A percentile compares a stretch with the other conserved stretches of the same genome.
phyloP scores from a whole-genome alignment of 2,113 vertebrate species.

The Rhea americana region DNA sequence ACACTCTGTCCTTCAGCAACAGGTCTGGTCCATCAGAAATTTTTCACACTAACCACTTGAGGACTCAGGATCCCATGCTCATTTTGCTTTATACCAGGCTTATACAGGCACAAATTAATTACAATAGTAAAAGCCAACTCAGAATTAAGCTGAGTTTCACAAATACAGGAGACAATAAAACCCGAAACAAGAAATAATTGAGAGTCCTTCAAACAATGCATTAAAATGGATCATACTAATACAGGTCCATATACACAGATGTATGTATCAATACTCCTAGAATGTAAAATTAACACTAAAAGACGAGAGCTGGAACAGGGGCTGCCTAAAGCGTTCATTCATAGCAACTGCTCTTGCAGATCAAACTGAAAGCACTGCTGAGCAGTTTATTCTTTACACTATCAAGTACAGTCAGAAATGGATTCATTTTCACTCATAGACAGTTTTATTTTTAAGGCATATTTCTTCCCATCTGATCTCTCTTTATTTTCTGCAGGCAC shows the following conservation, averaged over 20 bases:
- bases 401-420: neutral
- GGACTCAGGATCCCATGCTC: neutral
- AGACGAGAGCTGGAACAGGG: neutral
- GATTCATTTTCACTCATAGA: neutral
- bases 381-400: neutral
- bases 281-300: neutral
- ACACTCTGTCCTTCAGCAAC: slow-evolving; percentile 30
- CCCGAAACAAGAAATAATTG: neutral
- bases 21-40: neutral
- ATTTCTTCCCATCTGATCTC: neutral
- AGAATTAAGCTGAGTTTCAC: neutral
- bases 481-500: neutral
- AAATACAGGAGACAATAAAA: slow-evolving; percentile 18
- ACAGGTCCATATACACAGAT: neutral
- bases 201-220: neutral
- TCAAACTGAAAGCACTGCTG: neutral
- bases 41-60: neutral
- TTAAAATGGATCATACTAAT: neutral
- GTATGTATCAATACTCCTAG: neutral
- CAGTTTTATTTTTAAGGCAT: neutral
- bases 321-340: neutral
- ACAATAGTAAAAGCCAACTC: neutral
- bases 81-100: neutral
- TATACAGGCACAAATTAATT: neutral
- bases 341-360: neutral